Evolutionary conservation across 2,113 vertebrate genomes (phyloP).

Genomic region (Alethe castanea): DNA sequence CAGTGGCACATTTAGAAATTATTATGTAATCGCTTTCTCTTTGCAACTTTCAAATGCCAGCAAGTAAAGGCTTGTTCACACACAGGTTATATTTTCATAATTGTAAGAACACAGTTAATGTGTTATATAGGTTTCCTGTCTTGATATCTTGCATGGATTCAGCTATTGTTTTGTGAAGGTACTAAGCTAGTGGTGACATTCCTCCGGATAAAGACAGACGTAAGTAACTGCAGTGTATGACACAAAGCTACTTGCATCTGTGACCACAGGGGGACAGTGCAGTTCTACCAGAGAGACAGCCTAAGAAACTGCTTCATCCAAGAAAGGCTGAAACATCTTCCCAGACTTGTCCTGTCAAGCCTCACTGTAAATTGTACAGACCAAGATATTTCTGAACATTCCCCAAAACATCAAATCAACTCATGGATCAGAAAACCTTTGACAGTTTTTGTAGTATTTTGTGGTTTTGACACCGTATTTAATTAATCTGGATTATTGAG

Average conservation of each 20-base stretch:
- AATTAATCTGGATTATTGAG: background rate
- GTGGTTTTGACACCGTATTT: background rate
- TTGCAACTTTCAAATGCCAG: background rate
- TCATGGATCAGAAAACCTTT: background rate
- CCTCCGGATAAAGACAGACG: background rate
- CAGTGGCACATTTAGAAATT: background rate
- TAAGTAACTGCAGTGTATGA: background rate
- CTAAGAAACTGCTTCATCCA: background rate
- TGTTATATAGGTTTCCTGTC: background rate
- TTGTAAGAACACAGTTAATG: background rate
- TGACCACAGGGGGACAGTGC: constrained; percentile 22
- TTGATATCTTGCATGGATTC: background rate
- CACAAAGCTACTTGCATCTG: background rate
- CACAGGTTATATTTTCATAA: background rate
- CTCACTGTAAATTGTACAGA: background rate
- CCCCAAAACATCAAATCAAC: background rate
- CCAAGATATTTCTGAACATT: background rate
- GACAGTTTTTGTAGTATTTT: background rate
- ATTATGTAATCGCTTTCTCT: background rate
- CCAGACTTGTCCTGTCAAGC: background rate
- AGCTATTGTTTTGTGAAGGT: background rate
- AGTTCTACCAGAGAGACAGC: background rate
- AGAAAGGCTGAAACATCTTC: background rate
- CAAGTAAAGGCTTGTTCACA: background rate
- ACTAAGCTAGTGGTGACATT: background rate